Percentiles rank a stretch among this genome's conserved stretches.
Evolutionary conservation across 2,888 invertebrate species (phyloP).

Genomic region (Coronaproctus castanopsis): DNA sequence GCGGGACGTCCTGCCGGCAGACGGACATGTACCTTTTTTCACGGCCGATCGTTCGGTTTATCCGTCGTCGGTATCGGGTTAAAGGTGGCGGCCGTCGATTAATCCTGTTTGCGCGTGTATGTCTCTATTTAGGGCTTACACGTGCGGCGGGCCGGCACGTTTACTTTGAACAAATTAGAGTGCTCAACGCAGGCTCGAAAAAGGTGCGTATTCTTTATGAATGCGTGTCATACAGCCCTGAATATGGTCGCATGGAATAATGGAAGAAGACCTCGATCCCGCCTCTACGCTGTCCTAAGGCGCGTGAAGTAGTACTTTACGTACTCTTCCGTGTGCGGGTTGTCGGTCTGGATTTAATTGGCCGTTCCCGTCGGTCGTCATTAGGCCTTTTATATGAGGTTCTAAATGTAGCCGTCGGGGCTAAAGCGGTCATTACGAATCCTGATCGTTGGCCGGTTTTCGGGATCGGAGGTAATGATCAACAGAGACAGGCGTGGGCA

Average conservation of each 20-base stretch:
- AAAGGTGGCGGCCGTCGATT: conserved; percentile 21
- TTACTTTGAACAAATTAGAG: conserved; percentile 48
- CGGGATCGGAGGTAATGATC: conserved; percentile 13
- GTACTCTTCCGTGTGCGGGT: conserved; percentile 11
- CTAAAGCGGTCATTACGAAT: conserved; percentile 34
- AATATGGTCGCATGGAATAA: conserved; percentile 41
- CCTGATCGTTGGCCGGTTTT: conserved; percentile 29
- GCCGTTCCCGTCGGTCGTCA: background rate
- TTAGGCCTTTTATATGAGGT: background rate
- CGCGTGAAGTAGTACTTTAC: conserved; percentile 4
- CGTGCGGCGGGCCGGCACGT: conserved; percentile 31
- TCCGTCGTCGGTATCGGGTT: background rate
- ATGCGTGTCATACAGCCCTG: conserved; percentile 20
- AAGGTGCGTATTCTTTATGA: conserved; percentile 1
- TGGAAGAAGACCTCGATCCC: conserved; percentile 41
- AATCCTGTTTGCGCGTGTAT: conserved; percentile 23
- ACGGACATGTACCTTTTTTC: conserved; percentile 8
- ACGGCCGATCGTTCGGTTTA: conserved; percentile 1
- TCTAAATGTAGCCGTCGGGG: conserved; percentile 3
- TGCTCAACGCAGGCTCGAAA: conserved; percentile 38
- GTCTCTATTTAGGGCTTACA: conserved; percentile 27
- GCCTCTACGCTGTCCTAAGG: conserved; percentile 30
- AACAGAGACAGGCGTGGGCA: conserved; percentile 33
- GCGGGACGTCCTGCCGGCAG: conserved; percentile 20
- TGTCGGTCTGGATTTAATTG: background rate